Conservation (phyloP, 1,140 invertebrate genomes). For the Neodiprion lecontei region DNA sequence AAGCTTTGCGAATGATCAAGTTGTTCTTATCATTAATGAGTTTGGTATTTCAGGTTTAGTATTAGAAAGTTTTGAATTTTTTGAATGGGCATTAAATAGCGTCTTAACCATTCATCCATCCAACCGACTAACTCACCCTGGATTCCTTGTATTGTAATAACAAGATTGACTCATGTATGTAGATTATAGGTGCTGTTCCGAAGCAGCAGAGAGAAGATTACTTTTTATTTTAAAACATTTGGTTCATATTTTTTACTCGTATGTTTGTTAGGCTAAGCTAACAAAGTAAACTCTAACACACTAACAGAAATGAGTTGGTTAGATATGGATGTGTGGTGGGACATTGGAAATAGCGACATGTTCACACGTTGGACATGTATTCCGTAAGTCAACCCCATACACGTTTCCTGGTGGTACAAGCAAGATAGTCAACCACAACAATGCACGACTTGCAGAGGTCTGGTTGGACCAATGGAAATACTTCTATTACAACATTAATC, state of each 20-base stretch:
- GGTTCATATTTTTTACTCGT: neutral
- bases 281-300: slow-evolving; percentile 49
- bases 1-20: no score
- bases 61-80: neutral
- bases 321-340: slow-evolving; percentile 98
- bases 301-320: slow-evolving; percentile 62
- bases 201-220: neutral
- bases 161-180: neutral
- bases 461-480: slow-evolving; percentile 98
- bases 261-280: slow-evolving; percentile 26
- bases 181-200: neutral
- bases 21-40: no score
- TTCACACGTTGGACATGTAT: slow-evolving; percentile 95
- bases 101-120: slow-evolving; percentile 64
- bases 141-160: slow-evolving; percentile 9
- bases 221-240: no score
- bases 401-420: slow-evolving; percentile 98
- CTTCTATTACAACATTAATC: slow-evolving; percentile 98
- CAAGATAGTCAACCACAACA: slow-evolving; percentile 98
- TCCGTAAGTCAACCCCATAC: slow-evolving; percentile 98
- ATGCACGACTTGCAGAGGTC: slow-evolving; percentile 93
- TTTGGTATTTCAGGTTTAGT: neutral
- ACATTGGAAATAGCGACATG: slow-evolving; percentile 89
- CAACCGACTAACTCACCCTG: slow-evolving; percentile 52
- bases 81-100: slow-evolving; percentile 21